phyloP scores from a whole-genome alignment of 2,113 vertebrate species.

The Dolichotis patagonum region DNA sequence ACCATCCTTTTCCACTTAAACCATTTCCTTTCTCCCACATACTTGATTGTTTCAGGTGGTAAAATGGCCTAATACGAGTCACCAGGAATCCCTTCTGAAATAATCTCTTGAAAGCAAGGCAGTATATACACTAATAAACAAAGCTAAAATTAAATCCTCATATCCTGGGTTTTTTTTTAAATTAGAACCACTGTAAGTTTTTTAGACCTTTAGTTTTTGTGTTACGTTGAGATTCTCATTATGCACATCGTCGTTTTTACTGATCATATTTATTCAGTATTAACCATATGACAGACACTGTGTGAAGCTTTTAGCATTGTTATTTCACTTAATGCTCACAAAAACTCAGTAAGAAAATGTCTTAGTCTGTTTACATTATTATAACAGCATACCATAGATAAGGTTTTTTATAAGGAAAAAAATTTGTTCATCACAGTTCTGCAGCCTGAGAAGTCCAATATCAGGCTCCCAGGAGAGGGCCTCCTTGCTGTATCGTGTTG shows the following conservation, averaged over 20 bases:
- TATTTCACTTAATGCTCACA: not conserved
- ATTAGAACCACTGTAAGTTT: not conserved
- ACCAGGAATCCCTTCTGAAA: not conserved
- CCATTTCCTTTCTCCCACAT: not conserved
- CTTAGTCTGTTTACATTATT: not conserved
- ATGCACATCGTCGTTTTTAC: not conserved
- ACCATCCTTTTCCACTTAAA: not conserved
- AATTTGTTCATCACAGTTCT: not conserved
- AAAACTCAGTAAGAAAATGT: not conserved
- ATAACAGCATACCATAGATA: not conserved
- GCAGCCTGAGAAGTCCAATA: not conserved
- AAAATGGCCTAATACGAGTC: not conserved
- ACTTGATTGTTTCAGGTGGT: not conserved
- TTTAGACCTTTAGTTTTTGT: not conserved
- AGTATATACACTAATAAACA: not conserved
- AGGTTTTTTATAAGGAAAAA: not conserved
- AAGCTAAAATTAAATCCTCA: not conserved
- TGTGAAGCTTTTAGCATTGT: not conserved
- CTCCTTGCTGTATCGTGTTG: not conserved
- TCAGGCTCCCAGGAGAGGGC: no score
- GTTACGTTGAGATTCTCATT: not conserved
- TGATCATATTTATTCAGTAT: not conserved
- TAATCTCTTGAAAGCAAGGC: not conserved
- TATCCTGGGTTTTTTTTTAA: not conserved
- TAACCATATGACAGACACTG: not conserved